Conservation (phyloP, 2,888 invertebrate species). For the Syritta pipiens region DNA sequence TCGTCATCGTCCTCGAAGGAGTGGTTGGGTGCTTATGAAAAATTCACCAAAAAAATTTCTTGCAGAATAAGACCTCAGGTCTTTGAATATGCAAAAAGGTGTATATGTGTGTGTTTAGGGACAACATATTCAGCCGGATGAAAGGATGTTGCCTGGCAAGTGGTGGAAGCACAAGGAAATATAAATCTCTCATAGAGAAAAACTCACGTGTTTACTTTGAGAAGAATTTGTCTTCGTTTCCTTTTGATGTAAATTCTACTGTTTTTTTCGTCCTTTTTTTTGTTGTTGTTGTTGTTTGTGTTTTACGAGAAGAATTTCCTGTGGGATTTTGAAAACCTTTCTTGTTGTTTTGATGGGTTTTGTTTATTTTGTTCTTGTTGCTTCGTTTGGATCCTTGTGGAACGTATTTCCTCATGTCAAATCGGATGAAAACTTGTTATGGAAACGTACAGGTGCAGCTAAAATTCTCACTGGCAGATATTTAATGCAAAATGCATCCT, state of each 20-base stretch:
- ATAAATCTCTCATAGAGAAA: too few relatives aligned
- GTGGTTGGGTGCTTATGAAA: conserved; percentile 43
- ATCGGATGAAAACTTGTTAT: conserved; percentile 37
- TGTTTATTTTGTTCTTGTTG: not conserved
- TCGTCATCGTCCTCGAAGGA: too few relatives aligned
- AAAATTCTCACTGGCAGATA: too few relatives aligned
- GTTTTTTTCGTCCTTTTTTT: not conserved
- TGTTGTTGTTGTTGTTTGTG: too few relatives aligned
- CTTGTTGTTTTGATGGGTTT: conserved; percentile 7
- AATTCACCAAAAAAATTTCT: conserved; percentile 31
- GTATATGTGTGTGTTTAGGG: not conserved
- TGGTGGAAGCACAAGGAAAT: too few relatives aligned
- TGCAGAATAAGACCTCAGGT: not conserved
- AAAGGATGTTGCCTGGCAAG: not conserved
- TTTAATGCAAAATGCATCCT: too few relatives aligned
- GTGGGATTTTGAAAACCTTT: conserved; percentile 15
- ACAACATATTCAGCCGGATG: not conserved
- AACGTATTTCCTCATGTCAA: conserved; percentile 12
- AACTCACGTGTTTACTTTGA: conserved; percentile 26
- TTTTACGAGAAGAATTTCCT: conserved; percentile 46
- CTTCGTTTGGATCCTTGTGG: not conserved
- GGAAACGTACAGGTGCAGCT: too few relatives aligned
- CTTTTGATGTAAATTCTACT: conserved; percentile 15
- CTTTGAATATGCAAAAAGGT: not conserved
- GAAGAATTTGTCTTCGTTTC: conserved; percentile 32